Evolutionary conservation across 2,888 invertebrate genomes (phyloP).

Genomic region (Napeogenes sylphis): DNA sequence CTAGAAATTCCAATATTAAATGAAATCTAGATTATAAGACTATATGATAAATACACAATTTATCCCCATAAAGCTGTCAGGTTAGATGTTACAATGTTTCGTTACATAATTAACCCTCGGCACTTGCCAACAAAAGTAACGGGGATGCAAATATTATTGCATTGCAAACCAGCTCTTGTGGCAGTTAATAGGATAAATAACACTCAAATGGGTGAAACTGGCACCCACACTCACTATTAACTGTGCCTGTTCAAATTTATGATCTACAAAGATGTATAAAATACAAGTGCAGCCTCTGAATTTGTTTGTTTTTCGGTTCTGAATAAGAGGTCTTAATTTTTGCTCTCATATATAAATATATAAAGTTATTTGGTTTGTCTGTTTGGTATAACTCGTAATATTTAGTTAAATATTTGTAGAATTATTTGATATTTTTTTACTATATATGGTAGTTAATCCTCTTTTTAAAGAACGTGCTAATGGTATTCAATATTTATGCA

Average conservation of each 20-base stretch:
- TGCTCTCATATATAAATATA: too few species aligned
- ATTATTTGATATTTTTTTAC: too few species aligned
- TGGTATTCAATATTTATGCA: too few species aligned
- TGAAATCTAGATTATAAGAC: background rate
- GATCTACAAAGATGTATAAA: conserved; percentile 9
- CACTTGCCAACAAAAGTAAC: conserved; percentile 32
- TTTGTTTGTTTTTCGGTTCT: conserved; percentile 2
- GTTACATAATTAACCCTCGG: conserved; percentile 28
- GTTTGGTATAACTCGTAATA: too few species aligned
- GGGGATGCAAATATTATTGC: conserved; percentile 63
- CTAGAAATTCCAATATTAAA: background rate
- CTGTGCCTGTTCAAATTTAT: conserved; percentile 20
- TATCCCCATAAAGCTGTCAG: conserved; percentile 26
- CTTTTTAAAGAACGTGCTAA: too few species aligned
- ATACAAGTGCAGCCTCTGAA: conserved; percentile 2
- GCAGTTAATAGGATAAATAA: conserved; percentile 49
- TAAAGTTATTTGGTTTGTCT: too few species aligned
- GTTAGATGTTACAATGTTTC: conserved; percentile 25
- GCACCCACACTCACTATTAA: conserved; percentile 29
- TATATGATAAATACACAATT: conserved; percentile 9
- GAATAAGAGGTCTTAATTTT: background rate
- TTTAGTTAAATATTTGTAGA: too few species aligned
- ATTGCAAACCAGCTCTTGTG: conserved; percentile 40
- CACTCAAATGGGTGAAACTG: conserved; percentile 32
- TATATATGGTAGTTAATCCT: too few species aligned